phyloP scores from a whole-genome alignment of 2,113 vertebrate species.

The Ptyas mucosa region DNA sequence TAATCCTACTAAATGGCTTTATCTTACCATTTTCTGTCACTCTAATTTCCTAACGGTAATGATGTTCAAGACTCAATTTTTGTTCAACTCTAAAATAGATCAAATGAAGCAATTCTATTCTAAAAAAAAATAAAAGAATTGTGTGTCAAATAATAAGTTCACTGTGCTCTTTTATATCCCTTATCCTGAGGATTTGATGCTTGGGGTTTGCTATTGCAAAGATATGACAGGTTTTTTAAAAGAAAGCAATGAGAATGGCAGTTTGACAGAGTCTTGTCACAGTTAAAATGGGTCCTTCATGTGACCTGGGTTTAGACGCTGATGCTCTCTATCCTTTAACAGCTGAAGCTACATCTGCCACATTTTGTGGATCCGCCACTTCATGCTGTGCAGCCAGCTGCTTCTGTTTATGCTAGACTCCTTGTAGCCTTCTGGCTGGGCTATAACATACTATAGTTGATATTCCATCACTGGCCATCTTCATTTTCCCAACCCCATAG shows the following conservation, averaged over 20 bases:
- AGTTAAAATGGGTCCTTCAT: conserved; percentile 62
- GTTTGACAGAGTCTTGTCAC: conserved; percentile 76
- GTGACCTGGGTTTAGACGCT: conserved; percentile 72
- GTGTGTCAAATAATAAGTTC: conserved; percentile 28
- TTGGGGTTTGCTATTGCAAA: conserved; percentile 33
- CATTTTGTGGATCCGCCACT: conserved; percentile 60
- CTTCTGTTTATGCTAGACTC: conserved; percentile 71
- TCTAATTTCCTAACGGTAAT: neutral
- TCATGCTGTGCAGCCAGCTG: conserved; percentile 80
- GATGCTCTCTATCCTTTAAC: conserved; percentile 67
- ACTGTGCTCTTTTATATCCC: conserved; percentile 28
- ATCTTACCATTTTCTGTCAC: neutral
- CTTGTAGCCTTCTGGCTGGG: conserved; percentile 67
- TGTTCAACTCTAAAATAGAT: conserved; percentile 1
- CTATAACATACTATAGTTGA: conserved; percentile 47
- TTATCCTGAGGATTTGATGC: conserved; percentile 42
- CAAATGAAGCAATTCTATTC: neutral
- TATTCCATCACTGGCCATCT: conserved; percentile 55
- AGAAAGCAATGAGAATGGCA: conserved; percentile 68
- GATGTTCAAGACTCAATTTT: neutral
- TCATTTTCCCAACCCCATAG: conserved; percentile 43
- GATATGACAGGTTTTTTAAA: conserved; percentile 49
- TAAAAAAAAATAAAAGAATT: conserved; percentile 14
- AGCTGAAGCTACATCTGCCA: conserved; percentile 80
- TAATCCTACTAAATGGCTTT: rapidly evolving